Base-by-base conservation (phyloP, 2,888 invertebrate genomes). In the Harpagoxenus sublaevis region DNA sequence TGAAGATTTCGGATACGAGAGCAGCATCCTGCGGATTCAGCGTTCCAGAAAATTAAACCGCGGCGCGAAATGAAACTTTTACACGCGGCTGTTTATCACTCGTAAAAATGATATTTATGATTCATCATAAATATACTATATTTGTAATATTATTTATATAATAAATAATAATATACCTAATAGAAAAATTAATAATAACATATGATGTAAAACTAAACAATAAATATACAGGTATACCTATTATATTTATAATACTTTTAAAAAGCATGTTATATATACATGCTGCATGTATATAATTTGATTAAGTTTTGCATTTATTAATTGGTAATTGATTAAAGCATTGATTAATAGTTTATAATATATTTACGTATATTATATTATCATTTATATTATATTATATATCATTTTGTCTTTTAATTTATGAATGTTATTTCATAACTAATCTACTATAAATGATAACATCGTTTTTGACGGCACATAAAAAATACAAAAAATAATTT, bases 31-130 rank as follows among this genome's bases (percentile, higher is more conserved):
- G 73, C 45, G 65, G 60, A 63, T 63, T 63, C 82, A 83, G 83
- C 84, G 83, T 89, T 88, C 79, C 63, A 83, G 84, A 75, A 88
- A 89, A 89, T 89, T 85, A 89, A 89, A 89, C 83, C 79, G 77
- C 83, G 39, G n/a, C 55, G 68, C 86, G 78, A 88, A 86, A 89
- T 89, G 87, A 87, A 65, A 78, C 42, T 39, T 45, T 57, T 39
- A 60, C 42, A 48, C 23, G n/a, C 9, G n/a, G 5, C n/a, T 62
- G 42, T 82, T 73, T 51, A 53, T 57, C 55, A 60, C 28, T 70
- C 12, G 3, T 15, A 39, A 15, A 53, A 42, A 18, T 45, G 23
- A n/a, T 15, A 23, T 74, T 23, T 23, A 23, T 23, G 23, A 23
- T 23, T 23, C 23, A 23, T 23, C 23, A 23, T 23, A 23, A 23